Evolutionary conservation across 2,113 vertebrate genomes (phyloP).

Genomic region (Acrocephalus arundinaceus): DNA sequence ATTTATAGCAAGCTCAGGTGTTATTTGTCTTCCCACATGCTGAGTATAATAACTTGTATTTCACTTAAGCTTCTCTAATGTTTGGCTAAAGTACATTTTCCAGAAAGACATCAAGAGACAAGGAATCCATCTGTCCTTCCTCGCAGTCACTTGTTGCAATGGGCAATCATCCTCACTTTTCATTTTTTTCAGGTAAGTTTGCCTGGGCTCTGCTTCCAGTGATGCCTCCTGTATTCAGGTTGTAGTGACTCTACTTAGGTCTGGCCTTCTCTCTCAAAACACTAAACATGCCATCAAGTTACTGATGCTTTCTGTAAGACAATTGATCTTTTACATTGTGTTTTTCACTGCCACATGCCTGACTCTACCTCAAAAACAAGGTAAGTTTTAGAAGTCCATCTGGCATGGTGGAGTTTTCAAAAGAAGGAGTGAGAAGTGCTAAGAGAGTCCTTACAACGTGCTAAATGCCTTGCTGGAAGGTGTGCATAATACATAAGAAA

Average conservation of each 20-base stretch:
- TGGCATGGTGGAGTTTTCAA: slow-evolving; percentile 1
- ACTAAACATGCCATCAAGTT: neutral
- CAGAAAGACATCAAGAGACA: neutral
- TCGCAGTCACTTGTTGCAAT: neutral
- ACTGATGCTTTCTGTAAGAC: neutral
- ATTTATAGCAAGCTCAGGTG: neutral
- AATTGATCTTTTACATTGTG: neutral
- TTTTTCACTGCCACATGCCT: neutral
- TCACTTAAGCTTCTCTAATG: neutral
- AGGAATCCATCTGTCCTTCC: neutral
- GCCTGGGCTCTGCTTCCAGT: neutral
- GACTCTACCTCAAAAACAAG: neutral
- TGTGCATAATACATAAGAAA: neutral
- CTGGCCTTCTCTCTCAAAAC: neutral
- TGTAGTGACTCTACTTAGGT: neutral
- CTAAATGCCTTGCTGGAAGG: slow-evolving; percentile 10
- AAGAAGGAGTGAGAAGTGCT: neutral
- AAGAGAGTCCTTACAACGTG: slow-evolving; percentile 1
- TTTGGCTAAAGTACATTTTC: neutral
- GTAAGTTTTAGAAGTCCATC: neutral
- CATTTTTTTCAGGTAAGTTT: neutral
- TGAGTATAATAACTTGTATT: neutral
- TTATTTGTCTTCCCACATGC: neutral
- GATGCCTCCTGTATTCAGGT: neutral
- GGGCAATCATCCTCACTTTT: neutral